phyloP scores from a whole-genome alignment of 2,797 vertebrate genomes.

The Molossus alvarezi region DNA sequence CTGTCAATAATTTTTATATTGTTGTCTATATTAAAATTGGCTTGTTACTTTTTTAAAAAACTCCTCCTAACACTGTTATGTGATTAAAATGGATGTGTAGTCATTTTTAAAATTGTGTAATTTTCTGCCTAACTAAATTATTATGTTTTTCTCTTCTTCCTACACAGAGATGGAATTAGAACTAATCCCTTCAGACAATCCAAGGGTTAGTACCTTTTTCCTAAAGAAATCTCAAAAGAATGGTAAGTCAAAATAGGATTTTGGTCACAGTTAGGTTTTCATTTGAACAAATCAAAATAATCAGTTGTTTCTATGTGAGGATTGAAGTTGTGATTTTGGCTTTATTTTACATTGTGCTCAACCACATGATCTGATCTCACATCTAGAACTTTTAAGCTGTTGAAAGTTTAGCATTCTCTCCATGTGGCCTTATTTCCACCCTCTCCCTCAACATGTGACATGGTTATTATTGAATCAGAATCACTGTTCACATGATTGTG shows the following conservation, averaged over 20 bases:
- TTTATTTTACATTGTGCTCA: not conserved
- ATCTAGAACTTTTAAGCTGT: constrained; percentile 33
- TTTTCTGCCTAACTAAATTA: constrained; percentile 54
- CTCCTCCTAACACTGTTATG: too few species aligned
- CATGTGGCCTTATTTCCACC: not conserved
- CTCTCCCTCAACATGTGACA: too few species aligned
- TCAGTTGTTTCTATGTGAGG: not conserved
- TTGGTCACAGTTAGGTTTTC: constrained; percentile 31
- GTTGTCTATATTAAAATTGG: too few species aligned
- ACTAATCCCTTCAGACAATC: constrained; percentile 98
- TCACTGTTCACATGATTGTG: not conserved
- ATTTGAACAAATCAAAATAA: not conserved
- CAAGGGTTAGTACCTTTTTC: constrained; percentile 98
- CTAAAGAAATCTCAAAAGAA: constrained; percentile 99
- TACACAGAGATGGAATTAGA: constrained; percentile 95
- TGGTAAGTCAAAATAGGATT: constrained; percentile 91
- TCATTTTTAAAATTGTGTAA: too few species aligned
- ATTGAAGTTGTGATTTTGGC: constrained; percentile 27
- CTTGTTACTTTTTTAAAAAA: too few species aligned
- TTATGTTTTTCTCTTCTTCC: constrained; percentile 77
- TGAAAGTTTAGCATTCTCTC: not conserved
- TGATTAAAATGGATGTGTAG: too few species aligned
- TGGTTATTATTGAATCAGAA: too few species aligned
- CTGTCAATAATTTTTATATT: too few species aligned
- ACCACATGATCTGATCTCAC: not conserved